Conservation (phyloP, 1,140 invertebrate species). For the Odontomachus brunneus region DNA sequence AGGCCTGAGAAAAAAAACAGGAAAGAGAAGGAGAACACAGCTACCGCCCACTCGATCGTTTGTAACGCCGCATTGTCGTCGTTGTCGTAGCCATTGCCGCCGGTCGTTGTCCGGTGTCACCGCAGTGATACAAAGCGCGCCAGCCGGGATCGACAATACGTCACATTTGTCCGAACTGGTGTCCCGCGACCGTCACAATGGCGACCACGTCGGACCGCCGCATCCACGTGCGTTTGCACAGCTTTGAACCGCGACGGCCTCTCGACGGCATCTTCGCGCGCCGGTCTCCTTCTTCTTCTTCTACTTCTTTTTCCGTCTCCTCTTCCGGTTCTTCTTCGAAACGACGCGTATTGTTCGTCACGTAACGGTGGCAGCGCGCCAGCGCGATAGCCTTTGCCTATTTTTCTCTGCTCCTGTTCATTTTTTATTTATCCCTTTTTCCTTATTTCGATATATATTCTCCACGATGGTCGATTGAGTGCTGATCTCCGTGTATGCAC, state of each 20-base stretch:
- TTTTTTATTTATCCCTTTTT: neutral
- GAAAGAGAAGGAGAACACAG: constrained; percentile 72
- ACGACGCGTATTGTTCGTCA: neutral
- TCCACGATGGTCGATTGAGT: constrained; percentile 7
- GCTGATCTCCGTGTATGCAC: neutral
- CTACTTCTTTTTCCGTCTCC: constrained; percentile 1
- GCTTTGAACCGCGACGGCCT: constrained; percentile 11
- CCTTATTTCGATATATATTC: neutral
- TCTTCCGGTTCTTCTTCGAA: neutral
- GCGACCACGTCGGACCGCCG: constrained; percentile 21
- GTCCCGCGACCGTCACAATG: constrained; percentile 59
- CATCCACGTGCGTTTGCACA: constrained; percentile 58
- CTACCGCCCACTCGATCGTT: constrained; percentile 77
- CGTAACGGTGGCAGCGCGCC: too few species aligned
- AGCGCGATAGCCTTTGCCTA: too few species aligned
- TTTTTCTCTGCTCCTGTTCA: too few species aligned
- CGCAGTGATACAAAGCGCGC: constrained; percentile 57
- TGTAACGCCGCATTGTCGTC: constrained; percentile 62
- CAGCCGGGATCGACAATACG: constrained; percentile 68
- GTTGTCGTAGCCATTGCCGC: constrained; percentile 52
- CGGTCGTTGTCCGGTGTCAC: constrained; percentile 58
- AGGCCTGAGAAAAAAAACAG: constrained; percentile 18
- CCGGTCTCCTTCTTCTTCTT: too few species aligned
- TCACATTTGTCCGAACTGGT: constrained; percentile 72
- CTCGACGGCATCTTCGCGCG: neutral